Conservation (phyloP, 2,888 invertebrate genomes). For the Aspidapion aeneum region DNA sequence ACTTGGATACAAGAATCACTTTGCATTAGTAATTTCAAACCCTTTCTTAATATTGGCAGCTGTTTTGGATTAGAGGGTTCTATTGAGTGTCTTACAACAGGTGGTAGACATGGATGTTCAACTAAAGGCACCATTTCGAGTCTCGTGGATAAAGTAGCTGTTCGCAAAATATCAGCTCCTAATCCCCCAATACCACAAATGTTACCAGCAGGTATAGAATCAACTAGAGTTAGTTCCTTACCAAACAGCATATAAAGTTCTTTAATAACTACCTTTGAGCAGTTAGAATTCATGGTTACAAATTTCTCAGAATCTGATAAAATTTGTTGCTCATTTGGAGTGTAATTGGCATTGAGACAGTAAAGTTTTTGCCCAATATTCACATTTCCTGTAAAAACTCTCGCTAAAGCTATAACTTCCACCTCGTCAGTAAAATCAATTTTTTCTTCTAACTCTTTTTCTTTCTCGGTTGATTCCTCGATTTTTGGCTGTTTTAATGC, state of each 20-base stretch:
- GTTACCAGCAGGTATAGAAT: constrained; percentile 84
- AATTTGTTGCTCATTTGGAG: constrained; percentile 54
- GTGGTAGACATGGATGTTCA: constrained; percentile 72
- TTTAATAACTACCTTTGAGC: constrained; percentile 62
- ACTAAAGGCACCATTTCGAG: constrained; percentile 84
- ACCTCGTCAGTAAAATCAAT: constrained; percentile 44
- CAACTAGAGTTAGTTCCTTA: constrained; percentile 76
- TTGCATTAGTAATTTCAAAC: constrained; percentile 85
- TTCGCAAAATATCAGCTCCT: constrained; percentile 80
- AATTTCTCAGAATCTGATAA: constrained; percentile 20
- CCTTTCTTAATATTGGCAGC: constrained; percentile 67
- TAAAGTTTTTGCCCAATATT: constrained; percentile 73
- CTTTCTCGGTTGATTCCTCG: constrained; percentile 10
- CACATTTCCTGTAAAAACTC: constrained; percentile 87
- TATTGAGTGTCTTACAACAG: constrained; percentile 91
- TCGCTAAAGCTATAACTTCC: constrained; percentile 86
- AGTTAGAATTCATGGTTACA: constrained; percentile 30
- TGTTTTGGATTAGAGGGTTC: constrained; percentile 82
- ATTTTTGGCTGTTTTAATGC: constrained; percentile 6
- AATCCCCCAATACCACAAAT: constrained; percentile 86
- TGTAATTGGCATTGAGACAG: constrained; percentile 85
- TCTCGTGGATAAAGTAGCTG: constrained; percentile 82
- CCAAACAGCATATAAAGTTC: constrained; percentile 92
- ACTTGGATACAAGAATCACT: constrained; percentile 93
- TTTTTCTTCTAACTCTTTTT: constrained; percentile 22